Evolutionary conservation across 1,140 invertebrate genomes (phyloP).

Genomic region (Drosophila paulistorum): DNA sequence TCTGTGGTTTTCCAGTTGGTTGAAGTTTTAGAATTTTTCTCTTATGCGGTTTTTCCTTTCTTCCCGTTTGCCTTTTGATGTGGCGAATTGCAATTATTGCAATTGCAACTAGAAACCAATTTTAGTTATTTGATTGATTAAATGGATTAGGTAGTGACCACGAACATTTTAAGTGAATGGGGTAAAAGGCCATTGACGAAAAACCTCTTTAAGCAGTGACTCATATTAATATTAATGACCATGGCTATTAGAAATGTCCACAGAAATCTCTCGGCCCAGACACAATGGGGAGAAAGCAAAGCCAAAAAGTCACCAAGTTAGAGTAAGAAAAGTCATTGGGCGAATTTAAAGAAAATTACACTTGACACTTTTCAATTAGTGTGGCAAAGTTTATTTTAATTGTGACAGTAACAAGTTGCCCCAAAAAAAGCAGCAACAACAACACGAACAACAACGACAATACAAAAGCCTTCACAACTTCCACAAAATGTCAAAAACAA

Average conservation of each 20-base stretch:
- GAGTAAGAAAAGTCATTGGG: conserved; percentile 39
- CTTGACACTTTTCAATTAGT: conserved; percentile 81
- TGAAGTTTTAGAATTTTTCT: conserved; percentile 5
- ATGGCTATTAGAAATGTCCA: conserved; percentile 31
- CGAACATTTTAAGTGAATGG: background rate
- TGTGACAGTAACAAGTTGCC: conserved; percentile 77
- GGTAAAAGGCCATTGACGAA: background rate
- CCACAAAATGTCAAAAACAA: conserved; percentile 73
- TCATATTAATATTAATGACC: conserved; percentile 36
- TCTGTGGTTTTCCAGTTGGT: conserved; percentile 20
- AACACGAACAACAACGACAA: conserved; percentile 48
- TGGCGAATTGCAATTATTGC: conserved; percentile 64
- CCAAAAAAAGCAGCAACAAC: conserved; percentile 44
- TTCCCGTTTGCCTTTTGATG: conserved; percentile 46
- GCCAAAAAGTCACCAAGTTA: conserved; percentile 46
- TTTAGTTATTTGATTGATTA: background rate
- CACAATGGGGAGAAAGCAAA: conserved; percentile 31
- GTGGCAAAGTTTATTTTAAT: conserved; percentile 75
- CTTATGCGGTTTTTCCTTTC: conserved; percentile 34
- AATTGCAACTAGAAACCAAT: conserved; percentile 35
- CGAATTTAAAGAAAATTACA: conserved; percentile 73
- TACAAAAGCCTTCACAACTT: conserved; percentile 47
- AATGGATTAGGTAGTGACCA: background rate
- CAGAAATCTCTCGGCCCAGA: background rate
- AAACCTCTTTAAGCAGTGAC: conserved; percentile 2